Conservation (phyloP, 2,113 vertebrate genomes). For the Lepisosteus oculatus region DNA sequence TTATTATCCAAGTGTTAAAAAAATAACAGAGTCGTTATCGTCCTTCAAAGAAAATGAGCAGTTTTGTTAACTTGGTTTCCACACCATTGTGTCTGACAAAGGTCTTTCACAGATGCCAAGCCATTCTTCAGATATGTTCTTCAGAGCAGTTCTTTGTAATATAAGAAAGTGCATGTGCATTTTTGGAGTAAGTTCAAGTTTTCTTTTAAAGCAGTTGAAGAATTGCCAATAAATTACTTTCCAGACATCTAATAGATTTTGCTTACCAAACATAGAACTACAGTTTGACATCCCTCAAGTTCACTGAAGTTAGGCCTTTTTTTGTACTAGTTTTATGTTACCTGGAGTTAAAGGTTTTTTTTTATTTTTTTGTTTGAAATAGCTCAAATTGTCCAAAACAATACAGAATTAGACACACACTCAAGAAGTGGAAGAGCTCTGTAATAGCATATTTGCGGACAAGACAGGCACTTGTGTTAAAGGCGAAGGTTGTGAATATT, state of each 20-base stretch:
- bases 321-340: too few species aligned
- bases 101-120: background rate
- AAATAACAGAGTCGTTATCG: conserved; percentile 1
- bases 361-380: background rate
- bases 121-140: too few species aligned
- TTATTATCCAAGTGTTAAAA: conserved; percentile 13
- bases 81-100: conserved; percentile 15
- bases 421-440: conserved; percentile 42
- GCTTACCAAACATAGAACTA: too few species aligned
- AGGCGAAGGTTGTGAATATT: conserved; percentile 19
- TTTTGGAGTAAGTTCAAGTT: too few species aligned
- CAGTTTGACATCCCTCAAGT: too few species aligned
- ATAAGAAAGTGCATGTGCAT: too few species aligned
- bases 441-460: conserved; percentile 39
- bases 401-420: conserved; percentile 38
- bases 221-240: too few species aligned
- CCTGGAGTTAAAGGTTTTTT: conserved; percentile 16
- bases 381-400: conserved; percentile 33
- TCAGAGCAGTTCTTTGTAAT: too few species aligned
- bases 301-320: too few species aligned
- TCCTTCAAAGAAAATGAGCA: conserved; percentile 23
- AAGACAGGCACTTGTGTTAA: conserved; percentile 32
- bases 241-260: too few species aligned
- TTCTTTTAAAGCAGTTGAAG: too few species aligned
- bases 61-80: conserved; percentile 25